Base-by-base conservation (phyloP, 2,113 vertebrate species). In the Prunella himalayana region DNA sequence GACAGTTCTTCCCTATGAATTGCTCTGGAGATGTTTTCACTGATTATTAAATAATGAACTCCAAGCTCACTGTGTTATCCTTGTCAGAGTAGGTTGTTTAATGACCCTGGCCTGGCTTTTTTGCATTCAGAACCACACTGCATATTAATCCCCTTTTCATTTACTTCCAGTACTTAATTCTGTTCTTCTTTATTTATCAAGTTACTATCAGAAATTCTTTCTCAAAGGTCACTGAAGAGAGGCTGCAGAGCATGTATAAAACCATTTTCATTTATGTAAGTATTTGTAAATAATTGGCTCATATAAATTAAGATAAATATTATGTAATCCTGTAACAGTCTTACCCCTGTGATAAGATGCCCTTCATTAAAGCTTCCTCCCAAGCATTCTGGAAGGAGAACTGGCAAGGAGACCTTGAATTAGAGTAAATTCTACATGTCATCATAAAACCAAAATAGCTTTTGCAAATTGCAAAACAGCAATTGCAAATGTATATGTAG, bases 171-270 rank as follows among this genome's bases (percentile, higher is more conserved):
- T 56, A n/a, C 50, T 92, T 82, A 61, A 68, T 85, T 87, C 51
- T 84, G 11, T 65, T 88, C 27, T 65, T 86, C 61, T 89, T 91
- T 56, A 22, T 91, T 86, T 81, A 64, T 82, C 49, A 90, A 87
- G 49, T 87, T 86, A 61, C 50, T 90, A 86, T 80, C 70, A 82
- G 78, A 93, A 88, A 65, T 90, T 79, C 63, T 53, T 87, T 88
- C 45, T 88, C 45, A 77, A 86, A 94, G n/a, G 79, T 94, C 66
- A 86, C 57, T 88, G 60, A 56, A 84, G 82, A 84, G 87, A 90
- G 28, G 28, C 57, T 85, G 31, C n/a, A 56, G 60, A 95, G 53
- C 73, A 68, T 39, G 24, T 63, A n/a, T 51, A 75, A 92, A 77
- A 37, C 33, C 23, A n/a, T 59, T 87, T 89, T 91, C 14, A 51